Conservation (phyloP, 2,797 vertebrate species). For the Vultur gryphus region DNA sequence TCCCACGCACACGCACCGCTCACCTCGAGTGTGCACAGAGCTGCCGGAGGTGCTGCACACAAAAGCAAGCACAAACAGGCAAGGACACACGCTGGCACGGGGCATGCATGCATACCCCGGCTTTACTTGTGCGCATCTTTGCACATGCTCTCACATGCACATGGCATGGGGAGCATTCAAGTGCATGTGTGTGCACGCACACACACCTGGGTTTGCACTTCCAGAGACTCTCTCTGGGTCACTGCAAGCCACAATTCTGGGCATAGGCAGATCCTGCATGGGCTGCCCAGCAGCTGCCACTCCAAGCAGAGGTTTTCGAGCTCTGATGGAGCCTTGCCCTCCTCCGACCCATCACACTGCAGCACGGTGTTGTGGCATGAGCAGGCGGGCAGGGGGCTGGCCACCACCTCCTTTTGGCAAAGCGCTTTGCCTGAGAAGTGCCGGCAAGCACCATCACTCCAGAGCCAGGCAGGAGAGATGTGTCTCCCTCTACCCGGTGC, state of each 20-base stretch:
- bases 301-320: neutral
- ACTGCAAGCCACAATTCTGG: accelerated
- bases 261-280: accelerated
- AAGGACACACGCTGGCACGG: neutral
- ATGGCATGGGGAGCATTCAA: accelerated
- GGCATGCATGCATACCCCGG: accelerated
- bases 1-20: neutral
- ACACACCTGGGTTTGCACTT: neutral
- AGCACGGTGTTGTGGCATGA: accelerated
- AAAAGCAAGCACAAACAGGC: neutral
- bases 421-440: accelerated
- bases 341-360: accelerated
- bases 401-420: neutral
- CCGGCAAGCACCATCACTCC: neutral
- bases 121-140: neutral
- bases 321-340: neutral
- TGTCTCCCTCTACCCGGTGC: accelerated
- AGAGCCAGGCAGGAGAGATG: neutral
- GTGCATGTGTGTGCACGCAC: accelerated
- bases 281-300: neutral
- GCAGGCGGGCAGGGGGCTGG: neutral
- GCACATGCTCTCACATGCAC: accelerated
- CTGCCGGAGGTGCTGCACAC: neutral
- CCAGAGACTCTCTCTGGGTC: neutral
- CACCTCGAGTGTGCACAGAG: neutral